Evolutionary conservation across 53 echinoderm and acorn worm genomes (phyloP), one percentile per base, ranked within the genome.

Genomic region (Antedon mediterranea): DNA sequence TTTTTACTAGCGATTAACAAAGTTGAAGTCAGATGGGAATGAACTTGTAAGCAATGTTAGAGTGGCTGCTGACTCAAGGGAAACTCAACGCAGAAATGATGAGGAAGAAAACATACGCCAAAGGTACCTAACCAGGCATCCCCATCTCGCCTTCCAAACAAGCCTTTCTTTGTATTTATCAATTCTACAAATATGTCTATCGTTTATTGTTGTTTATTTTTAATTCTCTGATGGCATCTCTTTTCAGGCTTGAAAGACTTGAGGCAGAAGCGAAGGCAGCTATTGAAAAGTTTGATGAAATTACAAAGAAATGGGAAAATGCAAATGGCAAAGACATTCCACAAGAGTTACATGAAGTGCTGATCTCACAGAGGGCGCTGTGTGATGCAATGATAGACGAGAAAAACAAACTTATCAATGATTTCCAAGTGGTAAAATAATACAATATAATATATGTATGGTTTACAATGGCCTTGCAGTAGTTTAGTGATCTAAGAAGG

Each of bases 301-400:
- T 98, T 83, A 98, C 98, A 77, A 98, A 98, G 87, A 85, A 90
- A 43, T 98, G 98, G 98, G 89, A 92, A 34, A 84, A 87, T 43
- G 84, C 98, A 23, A 84, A 88, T 78, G 89, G 82, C 0, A 77
- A 92, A 72, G 92, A 90, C 71, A 84, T 98, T 15, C 98, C 98
- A 6, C 92, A 93, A 79, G 98, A 98, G 43, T 86, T 98, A 5
- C 98, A 98, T 79, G 98, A 98, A 79, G 80, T 98, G 27, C 74
- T 98, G 41, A 92, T 93, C 81, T 90, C 92, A 71, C 98, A 98
- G 82, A 98, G 90, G 78, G 88, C 88, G 0, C 86, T 98, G n/a
- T 98, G 92, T 72, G 98, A 98, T 81, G 98, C 92, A 28, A 98
- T 98, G 98, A 98, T 98, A 31, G 98, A 98, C 81, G 98, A 98